Evolutionary conservation across 2,888 invertebrate species (phyloP), one percentile per base, ranked within the genome.

Genomic region (Philopedon plagiatum): DNA sequence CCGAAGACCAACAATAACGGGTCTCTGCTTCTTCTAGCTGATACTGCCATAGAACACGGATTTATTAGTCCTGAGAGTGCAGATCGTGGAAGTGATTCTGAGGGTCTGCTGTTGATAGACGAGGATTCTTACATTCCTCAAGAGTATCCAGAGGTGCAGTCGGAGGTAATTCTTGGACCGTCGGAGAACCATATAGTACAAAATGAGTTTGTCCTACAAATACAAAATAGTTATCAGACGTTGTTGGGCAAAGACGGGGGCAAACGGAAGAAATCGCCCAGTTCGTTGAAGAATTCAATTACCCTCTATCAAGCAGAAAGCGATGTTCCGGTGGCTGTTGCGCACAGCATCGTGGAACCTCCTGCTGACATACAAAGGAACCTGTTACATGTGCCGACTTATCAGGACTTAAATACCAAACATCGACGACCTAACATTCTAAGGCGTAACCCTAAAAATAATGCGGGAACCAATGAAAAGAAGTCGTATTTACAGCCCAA

Each of bases 1-100:
- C 51, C 51, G 1, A 54, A 54, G 18, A 13, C 51, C 13, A 29
- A 54, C 29, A 21, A 46, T 19, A 15, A 54, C 1, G 15, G 29
- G n/a, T n/a, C n/a, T 1, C 18, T 54, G 29, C 29, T 29, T 15
- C 26, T 29, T 4, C n/a, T 54, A 2, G 51, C 51, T 11, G 29
- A 29, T 9, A 13, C 29, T 8, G 51, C 51, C 8, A 0, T 54
- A 26, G 1, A 23, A 9, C 29, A 13, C 15, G 51, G n/a, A 18
- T 26, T 3, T 9, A 29, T 54, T 15, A 54, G 29, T 21, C 7
- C 51, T 18, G 51, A 54, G 9, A 49, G 7, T 26, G 15, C 23
- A 5, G 51, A 54, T 29, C 29, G 2, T 1, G 60, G 60, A 7
- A 60, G 60, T 29, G 60, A 60, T 29, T 60, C 60, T 9, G 60